A percentile compares a stretch with the other conserved stretches of the same genome.
phyloP scores from a whole-genome alignment of 2,888 invertebrate genomes.

The Epistrophella euchroma region DNA sequence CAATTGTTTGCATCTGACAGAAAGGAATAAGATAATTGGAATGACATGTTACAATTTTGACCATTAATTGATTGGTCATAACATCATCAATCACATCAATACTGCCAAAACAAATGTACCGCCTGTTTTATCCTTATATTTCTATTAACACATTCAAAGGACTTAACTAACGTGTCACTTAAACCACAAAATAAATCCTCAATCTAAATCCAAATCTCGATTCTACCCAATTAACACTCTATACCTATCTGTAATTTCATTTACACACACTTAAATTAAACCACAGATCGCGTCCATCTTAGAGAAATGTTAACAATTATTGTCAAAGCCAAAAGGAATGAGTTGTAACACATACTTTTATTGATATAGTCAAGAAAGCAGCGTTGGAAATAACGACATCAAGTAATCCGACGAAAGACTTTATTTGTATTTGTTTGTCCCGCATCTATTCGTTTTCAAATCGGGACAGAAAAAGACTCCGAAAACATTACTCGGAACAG shows the following conservation, averaged over 20 bases:
- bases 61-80: not conserved
- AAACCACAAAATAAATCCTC: not conserved
- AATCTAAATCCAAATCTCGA: not conserved
- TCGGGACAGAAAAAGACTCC: too few relatives aligned
- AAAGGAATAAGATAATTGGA: too few relatives aligned
- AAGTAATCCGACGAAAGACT: too few relatives aligned
- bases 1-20: too few relatives aligned
- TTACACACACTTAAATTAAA: not conserved
- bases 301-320: conserved; percentile 66
- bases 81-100: not conserved
- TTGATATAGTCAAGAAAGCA: not conserved
- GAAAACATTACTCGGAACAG: too few relatives aligned
- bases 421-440: too few relatives aligned
- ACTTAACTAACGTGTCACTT: not conserved
- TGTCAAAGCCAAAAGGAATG: conserved; percentile 50
- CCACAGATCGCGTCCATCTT: not conserved
- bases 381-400: not conserved
- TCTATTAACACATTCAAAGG: not conserved
- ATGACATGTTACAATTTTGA: too few relatives aligned
- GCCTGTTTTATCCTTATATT: not conserved
- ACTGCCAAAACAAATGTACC: not conserved
- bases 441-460: too few relatives aligned
- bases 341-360: conserved; percentile 3
- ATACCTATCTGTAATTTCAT: not conserved
- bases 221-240: not conserved